These are phyloP conservation scores for Drepanosiphum platanoidis DNA, from an alignment of 2,888 invertebrate species.

Conservation along the genomic window DNA sequence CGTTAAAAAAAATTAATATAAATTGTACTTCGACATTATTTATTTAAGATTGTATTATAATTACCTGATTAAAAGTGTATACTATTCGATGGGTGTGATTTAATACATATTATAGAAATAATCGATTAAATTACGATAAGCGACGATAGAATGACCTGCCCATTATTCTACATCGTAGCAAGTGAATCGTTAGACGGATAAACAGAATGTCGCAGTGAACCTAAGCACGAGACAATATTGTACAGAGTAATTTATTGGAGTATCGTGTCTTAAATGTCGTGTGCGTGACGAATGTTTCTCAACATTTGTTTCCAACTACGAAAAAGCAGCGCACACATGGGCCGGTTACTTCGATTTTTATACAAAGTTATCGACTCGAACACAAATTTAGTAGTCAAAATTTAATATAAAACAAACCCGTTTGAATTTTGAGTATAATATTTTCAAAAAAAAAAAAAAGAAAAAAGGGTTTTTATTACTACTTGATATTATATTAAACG, in stretches of 20 bases:
- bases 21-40: background rate
- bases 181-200: constrained; percentile 30
- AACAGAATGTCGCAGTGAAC: constrained; percentile 32
- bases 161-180: background rate
- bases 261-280: constrained; percentile 50
- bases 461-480: too few relatives aligned
- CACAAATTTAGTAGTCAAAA: too few relatives aligned
- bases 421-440: too few relatives aligned
- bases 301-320: constrained; percentile 6
- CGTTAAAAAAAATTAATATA: background rate
- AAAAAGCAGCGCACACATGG: background rate
- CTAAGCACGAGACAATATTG: constrained; percentile 24
- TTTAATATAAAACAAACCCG: too few relatives aligned
- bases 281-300: constrained; percentile 49
- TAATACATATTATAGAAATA: background rate
- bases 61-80: background rate
- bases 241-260: constrained; percentile 46
- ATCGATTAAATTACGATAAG: background rate
- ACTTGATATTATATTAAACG: too few relatives aligned
- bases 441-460: too few relatives aligned
- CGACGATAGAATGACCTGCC: background rate
- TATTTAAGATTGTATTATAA: background rate
- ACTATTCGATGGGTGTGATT: background rate
- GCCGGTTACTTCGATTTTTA: background rate
- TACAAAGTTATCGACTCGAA: too few relatives aligned